Evolutionary conservation across 2,797 vertebrate species (phyloP).

Genomic region (Sarcoramphus papa): DNA sequence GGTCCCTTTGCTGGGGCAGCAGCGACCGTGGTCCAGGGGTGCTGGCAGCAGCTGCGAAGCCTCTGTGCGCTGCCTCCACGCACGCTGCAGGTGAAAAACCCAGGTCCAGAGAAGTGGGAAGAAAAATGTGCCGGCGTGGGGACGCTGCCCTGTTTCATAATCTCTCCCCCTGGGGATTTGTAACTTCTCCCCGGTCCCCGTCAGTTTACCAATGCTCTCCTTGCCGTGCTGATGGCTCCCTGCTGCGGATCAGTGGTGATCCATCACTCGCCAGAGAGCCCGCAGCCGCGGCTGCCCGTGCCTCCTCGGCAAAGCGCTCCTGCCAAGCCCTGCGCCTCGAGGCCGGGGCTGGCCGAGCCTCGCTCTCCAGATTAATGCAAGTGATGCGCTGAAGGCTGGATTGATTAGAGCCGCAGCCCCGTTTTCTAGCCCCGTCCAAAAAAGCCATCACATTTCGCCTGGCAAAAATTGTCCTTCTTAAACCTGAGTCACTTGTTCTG

Average conservation of each 20-base stretch:
- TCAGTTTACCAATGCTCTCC: background rate
- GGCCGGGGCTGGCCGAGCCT: background rate
- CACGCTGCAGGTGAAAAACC: background rate
- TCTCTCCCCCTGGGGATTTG: background rate
- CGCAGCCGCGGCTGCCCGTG: fast-evolving
- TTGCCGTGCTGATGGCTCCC: background rate
- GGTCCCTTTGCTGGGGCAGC: background rate
- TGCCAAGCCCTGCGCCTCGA: background rate
- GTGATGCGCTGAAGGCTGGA: background rate
- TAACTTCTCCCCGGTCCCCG: background rate
- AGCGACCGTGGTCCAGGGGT: fast-evolving
- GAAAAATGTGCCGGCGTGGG: fast-evolving
- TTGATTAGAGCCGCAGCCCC: background rate
- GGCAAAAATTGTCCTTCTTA: background rate
- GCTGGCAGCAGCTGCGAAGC: background rate
- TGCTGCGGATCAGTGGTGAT: fast-evolving
- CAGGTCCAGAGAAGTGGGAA: background rate
- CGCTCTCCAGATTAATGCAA: fast-evolving
- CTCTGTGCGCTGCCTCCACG: fast-evolving
- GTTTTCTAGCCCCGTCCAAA: background rate
- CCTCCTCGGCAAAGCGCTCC: background rate
- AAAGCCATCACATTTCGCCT: slow-evolving; percentile 6
- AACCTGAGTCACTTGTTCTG: background rate
- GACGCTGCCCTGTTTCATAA: background rate
- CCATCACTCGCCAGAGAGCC: background rate